Base-by-base conservation (phyloP, 2,797 vertebrate species). In the Prunella strophiata region DNA sequence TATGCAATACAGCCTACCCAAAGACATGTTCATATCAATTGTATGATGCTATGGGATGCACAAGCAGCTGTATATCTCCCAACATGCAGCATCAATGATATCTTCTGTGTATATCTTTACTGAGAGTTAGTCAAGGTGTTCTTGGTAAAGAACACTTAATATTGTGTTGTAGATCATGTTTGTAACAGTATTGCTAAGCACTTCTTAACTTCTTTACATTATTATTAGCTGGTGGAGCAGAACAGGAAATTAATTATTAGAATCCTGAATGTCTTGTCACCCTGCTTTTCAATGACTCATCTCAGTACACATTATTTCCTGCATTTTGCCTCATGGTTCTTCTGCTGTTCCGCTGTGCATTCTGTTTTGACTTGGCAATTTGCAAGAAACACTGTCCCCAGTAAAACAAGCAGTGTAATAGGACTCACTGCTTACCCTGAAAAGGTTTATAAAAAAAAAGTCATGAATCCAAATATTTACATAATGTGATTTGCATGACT, bases 401-500 rank as follows among this genome's bases (percentile, higher is more conserved):
- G 19, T 76, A 55, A 82, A 61, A 67, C 2, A 70, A 66, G 66
- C 68, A 43, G 42, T 59, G 58, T 62, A 92, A 76, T 45, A 92
- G 54, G 68, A 83, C 25, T 29, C 40, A 66, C 52, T 84, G 36
- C 79, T 95, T 59, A 89, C 38, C 72, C 43, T 75, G 79, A 93
- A 63, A 92, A 48, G 26, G 84, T 88, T 95, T 86, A 68, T 54
- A 9, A 43, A 59, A 79, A 89, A 79, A 73, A 85, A 62, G 12
- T 58, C 91, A 72, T 7, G 19, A 83, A 38, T 51, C 27, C 27
- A 91, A 95, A 93, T 94, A 95, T 95, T 96, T 95, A 86, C 48
- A 86, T 92, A 72, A 51, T 76, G 54, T 52, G 66, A 81, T 91
- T 94, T 94, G 66, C 61, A 83, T 93, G 79, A 91, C 10, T 78